phyloP scores from a whole-genome alignment of 2,797 vertebrate genomes.

The Sebastes ruberrimus region DNA sequence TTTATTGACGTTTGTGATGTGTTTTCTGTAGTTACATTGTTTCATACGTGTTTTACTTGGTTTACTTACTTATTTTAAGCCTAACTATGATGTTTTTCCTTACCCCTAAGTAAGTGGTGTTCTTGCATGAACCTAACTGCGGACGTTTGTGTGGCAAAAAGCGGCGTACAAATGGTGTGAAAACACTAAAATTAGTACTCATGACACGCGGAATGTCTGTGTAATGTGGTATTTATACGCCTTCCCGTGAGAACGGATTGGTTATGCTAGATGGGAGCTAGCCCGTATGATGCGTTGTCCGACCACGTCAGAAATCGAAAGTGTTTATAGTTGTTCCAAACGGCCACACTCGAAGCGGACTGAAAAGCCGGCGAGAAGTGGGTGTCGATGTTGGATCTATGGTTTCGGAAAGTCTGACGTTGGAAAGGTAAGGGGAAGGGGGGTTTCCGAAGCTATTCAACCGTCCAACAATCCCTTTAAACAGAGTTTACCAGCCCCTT shows the following conservation, averaged over 20 bases:
- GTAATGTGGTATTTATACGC: too few species aligned
- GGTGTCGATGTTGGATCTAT: neutral
- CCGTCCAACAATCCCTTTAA: neutral
- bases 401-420: neutral
- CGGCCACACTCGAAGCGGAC: neutral
- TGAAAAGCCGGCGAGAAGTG: neutral
- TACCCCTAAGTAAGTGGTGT: neutral
- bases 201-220: too few species aligned
- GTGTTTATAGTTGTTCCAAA: neutral
- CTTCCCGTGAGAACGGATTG: neutral
- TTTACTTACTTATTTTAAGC: too few species aligned
- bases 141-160: neutral
- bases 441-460: neutral
- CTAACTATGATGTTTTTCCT: rapidly evolving
- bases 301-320: neutral
- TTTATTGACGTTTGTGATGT: too few species aligned
- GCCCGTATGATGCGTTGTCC: neutral
- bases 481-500: neutral
- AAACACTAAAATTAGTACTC: neutral
- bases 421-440: neutral
- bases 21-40: too few species aligned
- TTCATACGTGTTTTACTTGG: too few species aligned
- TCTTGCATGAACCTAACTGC: neutral
- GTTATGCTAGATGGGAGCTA: neutral
- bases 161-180: neutral